Conservation (phyloP, 2,797 vertebrate genomes). For the Sebastes dallii region DNA sequence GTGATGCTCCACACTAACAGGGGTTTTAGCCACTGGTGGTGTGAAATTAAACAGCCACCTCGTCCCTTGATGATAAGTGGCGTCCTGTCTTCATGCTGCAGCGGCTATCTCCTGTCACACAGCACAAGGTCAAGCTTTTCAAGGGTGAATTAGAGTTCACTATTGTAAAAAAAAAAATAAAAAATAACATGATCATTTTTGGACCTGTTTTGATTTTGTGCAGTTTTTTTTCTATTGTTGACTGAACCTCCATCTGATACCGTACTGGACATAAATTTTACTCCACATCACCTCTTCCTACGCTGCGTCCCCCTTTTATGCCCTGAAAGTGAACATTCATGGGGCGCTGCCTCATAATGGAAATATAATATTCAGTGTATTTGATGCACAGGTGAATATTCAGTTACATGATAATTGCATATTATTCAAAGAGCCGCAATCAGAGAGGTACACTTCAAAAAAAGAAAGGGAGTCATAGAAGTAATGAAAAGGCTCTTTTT, state of each 20-base stretch:
- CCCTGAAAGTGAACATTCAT: slow-evolving; percentile 32
- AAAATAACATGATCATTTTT: slow-evolving; percentile 18
- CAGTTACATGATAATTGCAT: slow-evolving; percentile 55
- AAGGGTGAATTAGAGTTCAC: slow-evolving; percentile 79
- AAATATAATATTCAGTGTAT: slow-evolving; percentile 45
- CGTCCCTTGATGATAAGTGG: slow-evolving; percentile 80
- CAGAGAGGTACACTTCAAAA: slow-evolving; percentile 49
- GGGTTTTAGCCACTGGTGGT: slow-evolving; percentile 79
- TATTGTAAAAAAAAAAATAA: slow-evolving; percentile 53
- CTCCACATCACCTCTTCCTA: neutral
- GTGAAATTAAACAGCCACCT: slow-evolving; percentile 82
- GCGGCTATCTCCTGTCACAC: slow-evolving; percentile 75
- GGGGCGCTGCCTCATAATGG: neutral
- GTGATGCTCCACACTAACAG: slow-evolving; percentile 76
- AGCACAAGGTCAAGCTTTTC: slow-evolving; percentile 78
- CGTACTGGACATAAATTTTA: slow-evolving; percentile 35
- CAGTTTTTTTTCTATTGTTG: slow-evolving; percentile 6
- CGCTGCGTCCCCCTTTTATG: slow-evolving; percentile 22
- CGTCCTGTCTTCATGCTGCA: slow-evolving; percentile 74
- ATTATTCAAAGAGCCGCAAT: slow-evolving; percentile 51
- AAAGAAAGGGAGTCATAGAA: slow-evolving; percentile 56
- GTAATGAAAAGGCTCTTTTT: slow-evolving; percentile 78
- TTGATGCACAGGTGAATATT: slow-evolving; percentile 53
- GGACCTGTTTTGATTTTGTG: slow-evolving; percentile 28
- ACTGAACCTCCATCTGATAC: slow-evolving; percentile 32